These are phyloP conservation scores for Chrysopa pallens DNA, from an alignment of 1,140 invertebrate species.

Conservation along the genomic window DNA sequence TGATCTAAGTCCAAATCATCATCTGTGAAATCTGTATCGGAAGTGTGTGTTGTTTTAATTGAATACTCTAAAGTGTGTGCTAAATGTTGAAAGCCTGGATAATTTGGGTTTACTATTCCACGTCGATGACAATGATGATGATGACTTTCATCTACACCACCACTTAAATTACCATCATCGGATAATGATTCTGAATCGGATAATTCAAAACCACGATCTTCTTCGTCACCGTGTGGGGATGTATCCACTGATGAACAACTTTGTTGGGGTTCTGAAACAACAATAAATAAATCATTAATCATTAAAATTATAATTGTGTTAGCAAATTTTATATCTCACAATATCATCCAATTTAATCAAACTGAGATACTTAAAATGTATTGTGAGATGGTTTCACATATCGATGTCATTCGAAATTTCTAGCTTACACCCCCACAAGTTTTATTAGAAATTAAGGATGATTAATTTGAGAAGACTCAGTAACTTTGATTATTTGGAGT, in stretches of 20 bases:
- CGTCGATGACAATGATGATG: constrained; percentile 19
- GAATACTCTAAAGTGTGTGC: constrained; percentile 29
- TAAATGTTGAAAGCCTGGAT: constrained; percentile 49
- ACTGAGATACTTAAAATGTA: no score
- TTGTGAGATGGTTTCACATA: no score
- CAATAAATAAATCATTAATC: constrained; percentile 1
- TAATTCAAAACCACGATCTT: constrained; percentile 18
- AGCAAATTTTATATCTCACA: no score
- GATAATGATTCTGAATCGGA: constrained; percentile 18
- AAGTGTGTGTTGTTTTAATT: constrained; percentile 11
- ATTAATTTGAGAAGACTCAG: no score
- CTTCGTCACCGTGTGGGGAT: constrained; percentile 16
- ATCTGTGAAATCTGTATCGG: constrained; percentile 29
- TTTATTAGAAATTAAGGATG: no score
- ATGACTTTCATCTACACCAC: not conserved
- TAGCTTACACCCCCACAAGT: no score
- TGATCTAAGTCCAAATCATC: constrained; percentile 22
- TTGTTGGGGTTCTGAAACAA: constrained; percentile 15
- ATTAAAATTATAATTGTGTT: no score
- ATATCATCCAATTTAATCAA: no score
- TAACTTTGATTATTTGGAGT: no score
- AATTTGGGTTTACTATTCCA: constrained; percentile 62
- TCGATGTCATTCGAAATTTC: no score
- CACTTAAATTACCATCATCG: constrained; percentile 17
- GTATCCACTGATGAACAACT: constrained; percentile 17